Conservation (phyloP, 2,888 invertebrate species). For the Andrena praecox region DNA sequence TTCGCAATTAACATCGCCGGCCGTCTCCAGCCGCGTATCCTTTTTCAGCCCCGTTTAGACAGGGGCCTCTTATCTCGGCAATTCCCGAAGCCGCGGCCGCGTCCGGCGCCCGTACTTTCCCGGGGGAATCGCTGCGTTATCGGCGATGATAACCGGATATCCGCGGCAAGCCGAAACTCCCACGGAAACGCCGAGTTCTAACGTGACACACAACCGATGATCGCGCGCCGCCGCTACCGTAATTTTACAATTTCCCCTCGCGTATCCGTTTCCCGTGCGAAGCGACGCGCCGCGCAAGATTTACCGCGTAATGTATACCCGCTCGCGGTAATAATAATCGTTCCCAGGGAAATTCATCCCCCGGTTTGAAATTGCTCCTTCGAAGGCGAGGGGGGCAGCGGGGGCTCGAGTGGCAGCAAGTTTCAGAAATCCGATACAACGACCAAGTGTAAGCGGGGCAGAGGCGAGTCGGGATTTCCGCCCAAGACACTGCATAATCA, state of each 20-base stretch:
- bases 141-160: slow-evolving; percentile 45
- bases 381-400: neutral
- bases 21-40: slow-evolving; percentile 31
- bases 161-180: slow-evolving; percentile 48
- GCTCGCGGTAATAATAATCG: slow-evolving; percentile 57
- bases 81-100: slow-evolving; percentile 15
- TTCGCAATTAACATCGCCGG: slow-evolving; percentile 43
- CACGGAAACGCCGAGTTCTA: slow-evolving; percentile 41
- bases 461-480: neutral
- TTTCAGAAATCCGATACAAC: slow-evolving; percentile 64
- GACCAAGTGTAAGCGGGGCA: neutral
- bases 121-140: slow-evolving; percentile 53
- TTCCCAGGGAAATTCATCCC: slow-evolving; percentile 52
- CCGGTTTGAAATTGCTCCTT: slow-evolving; percentile 50
- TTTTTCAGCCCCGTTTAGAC: slow-evolving; percentile 38
- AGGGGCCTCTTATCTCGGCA: slow-evolving; percentile 25
- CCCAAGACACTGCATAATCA: neutral
- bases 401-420: slow-evolving; percentile 15
- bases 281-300: slow-evolving; percentile 48
- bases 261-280: slow-evolving; percentile 63
- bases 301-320: slow-evolving; percentile 43
- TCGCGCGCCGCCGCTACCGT: slow-evolving; percentile 26
- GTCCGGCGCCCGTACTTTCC: slow-evolving; percentile 13
- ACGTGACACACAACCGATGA: slow-evolving; percentile 53
- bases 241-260: slow-evolving; percentile 67